Conservation (phyloP, 2,888 invertebrate genomes). For the Scaptomyza tumidula region DNA sequence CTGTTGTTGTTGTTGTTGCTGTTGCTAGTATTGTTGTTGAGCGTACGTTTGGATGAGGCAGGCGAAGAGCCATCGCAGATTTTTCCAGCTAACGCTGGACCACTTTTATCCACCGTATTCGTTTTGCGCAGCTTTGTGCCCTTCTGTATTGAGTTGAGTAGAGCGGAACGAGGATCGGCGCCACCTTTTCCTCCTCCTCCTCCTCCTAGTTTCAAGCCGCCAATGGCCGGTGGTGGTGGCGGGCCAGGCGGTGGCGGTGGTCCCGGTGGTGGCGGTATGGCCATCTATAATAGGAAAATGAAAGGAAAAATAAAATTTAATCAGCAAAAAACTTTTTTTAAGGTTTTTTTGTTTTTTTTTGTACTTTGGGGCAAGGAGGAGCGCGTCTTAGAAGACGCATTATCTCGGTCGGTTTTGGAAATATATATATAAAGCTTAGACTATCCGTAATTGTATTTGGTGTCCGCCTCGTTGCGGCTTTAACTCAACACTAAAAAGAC, state of each 20-base stretch:
- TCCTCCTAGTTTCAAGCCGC: slow-evolving; percentile 78
- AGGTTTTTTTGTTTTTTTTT: slow-evolving; percentile 28
- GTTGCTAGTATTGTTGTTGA: slow-evolving; percentile 35
- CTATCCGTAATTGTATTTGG: slow-evolving; percentile 12
- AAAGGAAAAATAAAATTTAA: slow-evolving; percentile 3
- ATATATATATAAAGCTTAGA: neutral
- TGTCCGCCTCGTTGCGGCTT: slow-evolving; percentile 46
- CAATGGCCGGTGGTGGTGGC: slow-evolving; percentile 86
- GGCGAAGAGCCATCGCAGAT: slow-evolving; percentile 42
- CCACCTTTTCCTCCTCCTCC: slow-evolving; percentile 74
- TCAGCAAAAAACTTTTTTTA: neutral
- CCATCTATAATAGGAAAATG: slow-evolving; percentile 76
- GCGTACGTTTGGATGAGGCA: slow-evolving; percentile 37
- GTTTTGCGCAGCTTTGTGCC: slow-evolving; percentile 93
- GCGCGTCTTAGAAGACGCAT: slow-evolving; percentile 61
- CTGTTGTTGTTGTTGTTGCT: slow-evolving; percentile 51
- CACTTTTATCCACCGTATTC: slow-evolving; percentile 95
- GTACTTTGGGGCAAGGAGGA: slow-evolving; percentile 54
- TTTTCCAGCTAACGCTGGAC: slow-evolving; percentile 89
- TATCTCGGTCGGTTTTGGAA: slow-evolving; percentile 5
- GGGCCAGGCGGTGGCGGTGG: slow-evolving; percentile 89
- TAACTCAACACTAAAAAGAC: slow-evolving; percentile 42
- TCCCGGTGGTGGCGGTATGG: slow-evolving; percentile 85
- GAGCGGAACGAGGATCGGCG: slow-evolving; percentile 88
- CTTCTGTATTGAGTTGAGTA: slow-evolving; percentile 93